phyloP scores from a whole-genome alignment of 2,797 vertebrate genomes.

The Botia almorhae region DNA sequence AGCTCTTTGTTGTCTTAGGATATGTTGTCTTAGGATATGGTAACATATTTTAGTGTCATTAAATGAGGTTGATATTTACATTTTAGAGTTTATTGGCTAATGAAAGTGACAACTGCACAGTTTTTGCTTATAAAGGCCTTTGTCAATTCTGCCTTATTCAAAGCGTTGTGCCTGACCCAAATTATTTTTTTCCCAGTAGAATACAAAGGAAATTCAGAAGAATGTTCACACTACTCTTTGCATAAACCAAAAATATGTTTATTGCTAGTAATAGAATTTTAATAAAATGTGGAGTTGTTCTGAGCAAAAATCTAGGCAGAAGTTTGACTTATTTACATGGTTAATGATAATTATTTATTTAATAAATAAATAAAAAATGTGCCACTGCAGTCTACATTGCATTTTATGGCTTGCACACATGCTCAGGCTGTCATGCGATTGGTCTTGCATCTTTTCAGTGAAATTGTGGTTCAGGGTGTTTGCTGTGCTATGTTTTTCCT shows the following conservation, averaged over 20 bases:
- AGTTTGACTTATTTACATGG: background rate
- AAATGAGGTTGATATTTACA: background rate
- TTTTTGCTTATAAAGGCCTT: background rate
- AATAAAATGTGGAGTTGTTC: background rate
- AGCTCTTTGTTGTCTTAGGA: background rate
- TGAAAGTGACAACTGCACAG: background rate
- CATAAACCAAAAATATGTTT: too few species aligned
- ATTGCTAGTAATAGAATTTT: too few species aligned
- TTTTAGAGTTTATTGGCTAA: background rate
- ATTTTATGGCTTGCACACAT: background rate
- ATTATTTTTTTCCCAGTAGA: too few species aligned
- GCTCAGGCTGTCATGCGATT: background rate
- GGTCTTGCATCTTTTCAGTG: conserved; percentile 41
- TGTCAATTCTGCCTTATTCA: too few species aligned
- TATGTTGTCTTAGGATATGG: too few species aligned
- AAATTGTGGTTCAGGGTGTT: conserved; percentile 42
- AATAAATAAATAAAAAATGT: too few species aligned
- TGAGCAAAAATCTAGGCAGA: conserved; percentile 6
- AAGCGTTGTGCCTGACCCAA: too few species aligned
- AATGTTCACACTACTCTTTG: background rate
- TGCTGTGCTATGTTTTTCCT: conserved; percentile 34
- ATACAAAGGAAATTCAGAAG: background rate
- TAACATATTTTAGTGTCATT: background rate
- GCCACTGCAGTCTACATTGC: background rate
- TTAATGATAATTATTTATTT: background rate